Conservation (phyloP, 2,888 invertebrate genomes). For the Ceramica pisi region DNA sequence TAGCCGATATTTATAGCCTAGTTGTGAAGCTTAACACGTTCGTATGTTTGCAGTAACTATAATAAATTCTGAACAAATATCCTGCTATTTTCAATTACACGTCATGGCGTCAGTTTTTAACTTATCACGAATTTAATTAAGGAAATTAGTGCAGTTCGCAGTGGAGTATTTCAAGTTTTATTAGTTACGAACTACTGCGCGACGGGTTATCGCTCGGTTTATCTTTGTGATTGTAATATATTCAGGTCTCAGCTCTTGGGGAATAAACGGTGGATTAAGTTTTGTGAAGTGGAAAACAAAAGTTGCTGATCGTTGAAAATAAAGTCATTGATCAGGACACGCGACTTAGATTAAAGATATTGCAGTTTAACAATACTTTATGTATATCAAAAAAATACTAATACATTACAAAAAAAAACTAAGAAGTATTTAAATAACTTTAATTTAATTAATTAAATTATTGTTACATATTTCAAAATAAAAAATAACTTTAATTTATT, state of each 20-base stretch:
- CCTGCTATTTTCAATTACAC: slow-evolving; percentile 72
- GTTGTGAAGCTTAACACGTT: slow-evolving; percentile 82
- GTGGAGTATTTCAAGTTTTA: slow-evolving; percentile 26
- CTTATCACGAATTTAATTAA: slow-evolving; percentile 54
- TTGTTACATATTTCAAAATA: no score
- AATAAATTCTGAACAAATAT: slow-evolving; percentile 78
- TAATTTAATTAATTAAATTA: no score
- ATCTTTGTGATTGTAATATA: slow-evolving; percentile 30
- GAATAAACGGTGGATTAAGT: background rate
- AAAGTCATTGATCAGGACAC: background rate
- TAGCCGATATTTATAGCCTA: slow-evolving; percentile 83
- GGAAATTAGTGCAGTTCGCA: slow-evolving; percentile 26
- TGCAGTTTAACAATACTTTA: no score
- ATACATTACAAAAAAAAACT: no score
- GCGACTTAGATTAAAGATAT: background rate
- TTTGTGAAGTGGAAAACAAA: background rate
- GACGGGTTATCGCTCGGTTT: slow-evolving; percentile 2
- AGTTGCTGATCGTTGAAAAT: background rate
- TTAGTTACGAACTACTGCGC: slow-evolving; percentile 18
- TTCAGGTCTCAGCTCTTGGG: slow-evolving; percentile 6
- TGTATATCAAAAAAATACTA: no score
- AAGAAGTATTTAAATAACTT: no score
- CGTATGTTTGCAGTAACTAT: slow-evolving; percentile 76
- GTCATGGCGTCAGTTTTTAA: slow-evolving; percentile 45
- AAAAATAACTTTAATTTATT: no score